Evolutionary conservation across 2,888 invertebrate species (phyloP), one percentile per base, ranked within the genome.

Genomic region (Crocallis elinguaria): DNA sequence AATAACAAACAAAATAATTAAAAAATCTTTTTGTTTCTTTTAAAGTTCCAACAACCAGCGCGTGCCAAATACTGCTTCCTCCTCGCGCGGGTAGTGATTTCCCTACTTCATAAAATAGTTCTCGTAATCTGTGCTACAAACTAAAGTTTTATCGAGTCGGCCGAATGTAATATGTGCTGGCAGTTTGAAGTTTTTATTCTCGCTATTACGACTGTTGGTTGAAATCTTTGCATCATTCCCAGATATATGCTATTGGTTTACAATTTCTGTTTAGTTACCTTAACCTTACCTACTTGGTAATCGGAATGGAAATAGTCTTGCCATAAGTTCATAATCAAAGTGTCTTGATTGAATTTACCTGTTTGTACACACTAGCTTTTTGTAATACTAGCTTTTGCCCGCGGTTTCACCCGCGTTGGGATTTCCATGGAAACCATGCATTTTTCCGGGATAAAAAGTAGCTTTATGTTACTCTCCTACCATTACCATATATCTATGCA

Each of bases 71-170:
- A 30, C 19, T 25, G 33, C 49, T 54, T 58, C 51, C 49, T 58
- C 38, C 43, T 42, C 37, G 12, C 23, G 36, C 49, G 39, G 46
- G 49, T 52, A 55, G 45, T 37, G 42, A 46, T 38, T 50, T 44
- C 48, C 41, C 11, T n/a, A n/a, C n/a, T n/a, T n/a, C n/a, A 11
- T 33, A 36, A 48, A 55, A 44, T 51, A 37, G 36, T 45, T n/a
- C n/a, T n/a, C 46, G 30, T 50, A 60, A 57, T 55, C 57, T 46
- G 41, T 33, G 54, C 25, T 48, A 45, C 36, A 62, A 63, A 57
- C 52, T 60, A 52, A 42, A 33, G 23, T 60, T 57, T 44, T 60
- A 61, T 55, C 60, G 27, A 13, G 44, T 48, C 52, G 11, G 12
- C 33, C n/a, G 13, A 32, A 55, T 55, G 42, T 33, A 12, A 51